Conservation (phyloP, 1,140 invertebrate species). For the Pseudobourletiella spinata region DNA sequence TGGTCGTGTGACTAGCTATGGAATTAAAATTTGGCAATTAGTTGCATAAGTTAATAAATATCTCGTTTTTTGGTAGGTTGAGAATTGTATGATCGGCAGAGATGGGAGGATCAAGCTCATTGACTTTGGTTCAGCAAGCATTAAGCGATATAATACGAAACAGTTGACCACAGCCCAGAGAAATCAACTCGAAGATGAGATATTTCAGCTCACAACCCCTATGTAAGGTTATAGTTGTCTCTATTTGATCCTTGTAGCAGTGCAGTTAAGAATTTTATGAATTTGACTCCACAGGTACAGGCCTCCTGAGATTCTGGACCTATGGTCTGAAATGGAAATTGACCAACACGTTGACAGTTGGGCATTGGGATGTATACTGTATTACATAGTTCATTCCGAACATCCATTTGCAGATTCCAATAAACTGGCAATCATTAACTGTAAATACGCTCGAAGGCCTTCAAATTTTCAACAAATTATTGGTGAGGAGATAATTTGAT, state of each 20-base stretch:
- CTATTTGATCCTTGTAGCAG: no score
- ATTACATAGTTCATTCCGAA: slow-evolving; percentile 78
- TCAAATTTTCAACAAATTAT: slow-evolving; percentile 5
- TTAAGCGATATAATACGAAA: slow-evolving; percentile 67
- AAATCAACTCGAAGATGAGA: slow-evolving; percentile 83
- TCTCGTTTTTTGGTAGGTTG: slow-evolving; percentile 50
- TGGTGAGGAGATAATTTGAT: not conserved
- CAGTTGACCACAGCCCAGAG: slow-evolving; percentile 88
- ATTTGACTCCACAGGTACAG: slow-evolving; percentile 39
- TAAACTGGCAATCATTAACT: slow-evolving; percentile 88
- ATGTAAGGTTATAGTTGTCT: slow-evolving; percentile 69
- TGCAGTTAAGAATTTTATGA: no score
- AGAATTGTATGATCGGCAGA: slow-evolving; percentile 64
- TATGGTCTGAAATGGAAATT: slow-evolving; percentile 93
- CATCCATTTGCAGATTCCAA: slow-evolving; percentile 97
- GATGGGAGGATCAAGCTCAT: slow-evolving; percentile 88
- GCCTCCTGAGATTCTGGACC: slow-evolving; percentile 94
- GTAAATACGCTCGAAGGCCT: slow-evolving; percentile 61
- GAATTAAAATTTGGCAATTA: not conserved
- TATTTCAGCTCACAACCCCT: slow-evolving; percentile 67
- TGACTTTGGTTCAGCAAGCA: slow-evolving; percentile 96
- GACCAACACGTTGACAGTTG: slow-evolving; percentile 83
- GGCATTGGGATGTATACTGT: slow-evolving; percentile 94
- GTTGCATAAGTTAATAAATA: slow-evolving; percentile 5
- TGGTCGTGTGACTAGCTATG: not conserved